Conservation (phyloP, 2,113 vertebrate genomes). For the Colaptes auratus region DNA sequence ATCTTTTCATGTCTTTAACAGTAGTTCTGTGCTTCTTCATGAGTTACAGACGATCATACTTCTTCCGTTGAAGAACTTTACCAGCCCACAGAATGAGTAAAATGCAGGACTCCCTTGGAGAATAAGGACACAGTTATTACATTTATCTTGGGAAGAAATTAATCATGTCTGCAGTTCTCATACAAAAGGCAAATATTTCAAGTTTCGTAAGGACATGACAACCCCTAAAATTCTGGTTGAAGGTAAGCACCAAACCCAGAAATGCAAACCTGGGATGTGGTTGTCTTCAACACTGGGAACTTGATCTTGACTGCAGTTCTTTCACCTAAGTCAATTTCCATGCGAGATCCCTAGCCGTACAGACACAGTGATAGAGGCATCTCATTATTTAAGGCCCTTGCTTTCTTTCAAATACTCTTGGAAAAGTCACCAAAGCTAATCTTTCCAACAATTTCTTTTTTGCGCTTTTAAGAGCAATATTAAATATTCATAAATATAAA, state of each 20-base stretch:
- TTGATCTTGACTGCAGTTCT: not conserved
- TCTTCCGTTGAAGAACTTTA: not conserved
- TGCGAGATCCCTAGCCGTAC: constrained; percentile 9
- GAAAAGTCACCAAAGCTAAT: not conserved
- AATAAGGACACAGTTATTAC: not conserved
- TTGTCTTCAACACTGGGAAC: constrained; percentile 35
- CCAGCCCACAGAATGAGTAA: not conserved
- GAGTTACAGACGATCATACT: not conserved
- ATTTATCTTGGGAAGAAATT: not conserved
- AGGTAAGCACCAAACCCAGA: constrained; percentile 64
- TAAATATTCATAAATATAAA: constrained; percentile 67
- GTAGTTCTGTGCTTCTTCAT: constrained; percentile 64
- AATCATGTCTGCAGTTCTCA: not conserved
- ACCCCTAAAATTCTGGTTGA: constrained; percentile 13
- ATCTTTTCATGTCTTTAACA: constrained; percentile 59
- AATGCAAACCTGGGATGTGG: constrained; percentile 12
- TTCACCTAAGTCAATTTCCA: not conserved
- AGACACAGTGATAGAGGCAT: constrained; percentile 43
- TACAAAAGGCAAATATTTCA: constrained; percentile 56
- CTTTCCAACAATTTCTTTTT: constrained; percentile 55
- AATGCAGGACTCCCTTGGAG: not conserved
- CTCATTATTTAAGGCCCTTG: constrained; percentile 36
- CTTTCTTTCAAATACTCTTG: constrained; percentile 27
- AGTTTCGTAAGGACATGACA: constrained; percentile 39
- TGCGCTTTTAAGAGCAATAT: constrained; percentile 66